Evolutionary conservation across 2,797 vertebrate genomes (phyloP), one percentile per base, ranked within the genome.

Genomic region (Simalia tracyae): DNA sequence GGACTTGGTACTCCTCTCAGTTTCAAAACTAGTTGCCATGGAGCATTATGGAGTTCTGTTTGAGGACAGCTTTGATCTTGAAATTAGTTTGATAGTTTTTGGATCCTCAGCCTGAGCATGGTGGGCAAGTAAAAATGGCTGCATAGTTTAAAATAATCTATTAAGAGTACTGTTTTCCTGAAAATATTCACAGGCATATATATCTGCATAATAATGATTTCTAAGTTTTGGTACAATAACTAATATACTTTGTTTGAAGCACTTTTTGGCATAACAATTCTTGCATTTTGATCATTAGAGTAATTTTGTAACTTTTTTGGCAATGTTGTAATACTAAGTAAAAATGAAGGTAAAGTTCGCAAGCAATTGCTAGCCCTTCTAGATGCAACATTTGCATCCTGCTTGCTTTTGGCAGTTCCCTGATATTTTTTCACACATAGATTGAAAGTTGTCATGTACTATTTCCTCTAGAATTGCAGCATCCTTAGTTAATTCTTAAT

Each of bases 81-180:
- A 87, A 63, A 90, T n/a, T 15, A 50, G 46, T 89, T 92, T 89
- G 22, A 85, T 72, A 31, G 11, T 19, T 84, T 31, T 60, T 42
- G 22, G 26, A 17, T 56, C 56, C 19, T 12, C 68, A 46, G 76
- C 0, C 22, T 81, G 76, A 92, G 26, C 92, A 88, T 94, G 84
- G 88, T 96, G 92, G 94, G 7, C 94, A 92, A 92, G 86, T 96
- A 92, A 95, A 94, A 57, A 42, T 94, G 68, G 90, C 94, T 89
- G 86, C 81, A 89, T 93, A 42, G 94, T 92, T 94, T 90, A 94
- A 88, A 92, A 90, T 24, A 46, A 54, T 54, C 46, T 81, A 24
- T 87, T 19, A 36, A 85, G 64, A 56, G 22, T 66, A 5, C 26
- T 22, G 11, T 86, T 11, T 17, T 68, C 84, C 54, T 84, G 46